Evolutionary conservation across 2,888 invertebrate genomes (phyloP), one percentile per base, ranked within the genome.

Genomic region (Drosophila paucipuncta): DNA sequence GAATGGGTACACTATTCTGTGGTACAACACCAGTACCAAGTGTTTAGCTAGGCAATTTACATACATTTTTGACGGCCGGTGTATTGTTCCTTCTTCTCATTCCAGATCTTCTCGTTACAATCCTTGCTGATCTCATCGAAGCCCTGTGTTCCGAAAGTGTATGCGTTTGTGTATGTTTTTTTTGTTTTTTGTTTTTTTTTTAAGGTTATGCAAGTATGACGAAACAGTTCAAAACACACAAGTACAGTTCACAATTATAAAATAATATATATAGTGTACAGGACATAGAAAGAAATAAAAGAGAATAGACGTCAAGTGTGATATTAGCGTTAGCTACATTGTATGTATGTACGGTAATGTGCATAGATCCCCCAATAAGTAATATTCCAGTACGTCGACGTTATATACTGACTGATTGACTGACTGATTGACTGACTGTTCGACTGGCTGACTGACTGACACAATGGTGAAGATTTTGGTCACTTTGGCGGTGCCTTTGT

Each of bases 41-140:
- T 52, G 53, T 28, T 11, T 13, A 22, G n/a, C 53, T 55, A 9
- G 35, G n/a, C 57, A 58, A 67, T 43, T 39, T 92, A 95, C 96
- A 95, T 96, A 98, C 97, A 95, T 95, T 97, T 97, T 94, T 97
- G 97, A 94, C 98, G 97, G 94, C 96, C 96, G 93, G 96, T 96
- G 94, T 97, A 98, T 94, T 97, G 97, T 90, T 97, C 96, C 94
- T 96, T 95, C 94, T 96, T 97, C 94, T 97, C 97, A 91, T 96
- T 95, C 98, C 98, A 98, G 93, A 95, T 94, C 95, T 97, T 97
- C 95, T 98, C 98, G 93, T 95, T 94, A 93, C 93, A 94, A 94
- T 98, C 98, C 95, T 97, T 97, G 94, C 95, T 95, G 94, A 95
- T 94, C 92, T 96, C 96, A 94, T 96, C 96, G 94, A 96, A 96